A percentile compares a stretch with the other conserved stretches of the same genome.
These are phyloP conservation scores for Nanorana parkeri DNA, from an alignment of 2,113 vertebrate species.

Conservation along the genomic window DNA sequence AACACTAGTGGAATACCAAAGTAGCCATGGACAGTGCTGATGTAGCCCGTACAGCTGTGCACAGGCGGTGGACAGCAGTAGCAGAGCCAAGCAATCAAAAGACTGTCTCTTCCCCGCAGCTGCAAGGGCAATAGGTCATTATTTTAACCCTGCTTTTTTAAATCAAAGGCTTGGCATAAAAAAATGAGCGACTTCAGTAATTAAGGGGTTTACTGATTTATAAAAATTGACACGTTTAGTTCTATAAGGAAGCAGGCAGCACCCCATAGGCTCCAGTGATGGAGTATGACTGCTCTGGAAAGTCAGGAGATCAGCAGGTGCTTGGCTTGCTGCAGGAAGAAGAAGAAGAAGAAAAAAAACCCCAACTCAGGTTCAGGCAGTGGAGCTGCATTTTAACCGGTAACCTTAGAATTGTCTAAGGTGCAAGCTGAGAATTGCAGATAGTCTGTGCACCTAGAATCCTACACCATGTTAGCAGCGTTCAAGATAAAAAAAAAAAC, in stretches of 20 bases:
- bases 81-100: too few species aligned
- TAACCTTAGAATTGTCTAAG: too few species aligned
- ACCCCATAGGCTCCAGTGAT: neutral
- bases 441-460: too few species aligned
- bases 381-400: neutral
- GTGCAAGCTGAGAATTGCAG: too few species aligned
- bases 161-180: too few species aligned
- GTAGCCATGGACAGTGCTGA: neutral
- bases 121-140: constrained; percentile 31
- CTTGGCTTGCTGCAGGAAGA: constrained; percentile 1
- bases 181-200: neutral
- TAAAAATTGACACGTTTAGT: neutral
- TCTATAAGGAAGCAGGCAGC: neutral
- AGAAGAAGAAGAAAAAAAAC: neutral
- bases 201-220: neutral
- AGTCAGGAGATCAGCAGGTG: constrained; percentile 38
- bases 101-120: neutral
- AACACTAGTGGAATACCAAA: constrained; percentile 3
- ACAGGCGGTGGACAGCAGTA: neutral
- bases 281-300: neutral
- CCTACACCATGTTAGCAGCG: too few species aligned
- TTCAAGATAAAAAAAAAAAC: too few species aligned
- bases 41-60: neutral
- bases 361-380: neutral
- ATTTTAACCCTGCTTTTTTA: too few species aligned